Evolutionary conservation across 2,888 invertebrate genomes (phyloP), one percentile per base, ranked within the genome.

Genomic region (Pheosia gnoma): DNA sequence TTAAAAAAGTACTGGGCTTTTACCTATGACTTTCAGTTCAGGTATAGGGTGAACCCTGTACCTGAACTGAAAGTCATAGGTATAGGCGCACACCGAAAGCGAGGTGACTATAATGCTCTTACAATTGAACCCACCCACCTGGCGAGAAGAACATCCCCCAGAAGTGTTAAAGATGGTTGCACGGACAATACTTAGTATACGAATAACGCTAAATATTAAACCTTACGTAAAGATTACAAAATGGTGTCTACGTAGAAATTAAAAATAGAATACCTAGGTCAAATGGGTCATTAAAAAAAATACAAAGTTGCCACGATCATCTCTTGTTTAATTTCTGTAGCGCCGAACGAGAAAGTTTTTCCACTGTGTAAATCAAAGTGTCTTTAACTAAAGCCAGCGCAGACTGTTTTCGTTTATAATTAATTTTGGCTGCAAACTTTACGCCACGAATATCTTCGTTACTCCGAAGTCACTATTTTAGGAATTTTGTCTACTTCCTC

Each of bases 351-450:
- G 61, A 71, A 77, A 79, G 72, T 77, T 80, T 81, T 78, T 74
- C 76, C 73, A 68, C 77, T 70, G 71, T 74, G 73, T 81, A 77
- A 78, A 79, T 82, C 80, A 81, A 83, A 81, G 74, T 77, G 78
- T 83, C 80, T 79, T 80, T 75, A 75, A 71, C 75, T 77, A 78
- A 81, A 80, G 72, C 72, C 75, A 63, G 77, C 68, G 68, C 70
- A 67, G 71, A 68, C 77, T 75, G 79, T 68, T 78, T 74, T 74
- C 76, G 72, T 72, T 78, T 75, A 77, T 80, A 80, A 80, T 80
- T 80, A 80, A 79, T 80, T 81, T 80, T 70, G 75, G 72, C 72
- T 77, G 66, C 71, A 71, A 76, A 79, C 74, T 78, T 80, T 79
- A 71, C 70, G 71, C 79, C 75, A 66, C 77, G 68, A 75, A 72